Base-by-base conservation (phyloP, 2,888 invertebrate genomes). In the Byasa hedistus region DNA sequence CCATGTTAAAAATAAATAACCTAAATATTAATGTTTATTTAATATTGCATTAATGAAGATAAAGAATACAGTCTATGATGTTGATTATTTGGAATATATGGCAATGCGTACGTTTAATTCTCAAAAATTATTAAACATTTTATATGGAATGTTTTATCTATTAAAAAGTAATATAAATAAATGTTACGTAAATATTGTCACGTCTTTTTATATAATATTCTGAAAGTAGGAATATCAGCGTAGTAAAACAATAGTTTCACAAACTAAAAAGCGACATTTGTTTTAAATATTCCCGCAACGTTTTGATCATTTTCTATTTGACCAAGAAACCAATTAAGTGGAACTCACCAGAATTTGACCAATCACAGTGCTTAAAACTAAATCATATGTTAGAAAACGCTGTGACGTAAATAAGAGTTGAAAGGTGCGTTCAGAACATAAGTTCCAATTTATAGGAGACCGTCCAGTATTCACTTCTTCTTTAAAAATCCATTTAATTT, bases 311-410 rank as follows among this genome's bases (percentile, higher is more conserved):
- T 27, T 23, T 39, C 17, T 39, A 24, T 51, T 22, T 19, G 0
- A 24, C n/a, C 0, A 22, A 48, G 22, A 55, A 32, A 58, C 63
- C 66, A 63, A 66, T 66, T 21, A 62, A 4, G 24, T 17, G 19
- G 54, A 15, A 58, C 22, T 19, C 32, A 2, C 44, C 23, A 51
- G 4, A 32, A 7, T 10, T 4, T 23, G 62, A 61, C 82, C 81
- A 83, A 82, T 81, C 64, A 68, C 27, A 68, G 58, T 23, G 5
- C 59, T 21, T 21, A 7, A 56, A 56, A 52, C 64, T 62, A 48
- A 66, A 73, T 77, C 79, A 81, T 80, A 75, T 80, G 80, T 76
- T 82, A 70, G 68, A 74, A 77, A 75, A 74, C 80, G 82, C 76
- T 73, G 72, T 61, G 48, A 39, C 57, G 61, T 55, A 54, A n/a